These are phyloP conservation scores for Hephaestus fuliginosus DNA, from an alignment of 2,797 vertebrate genomes.

Conservation along the genomic window DNA sequence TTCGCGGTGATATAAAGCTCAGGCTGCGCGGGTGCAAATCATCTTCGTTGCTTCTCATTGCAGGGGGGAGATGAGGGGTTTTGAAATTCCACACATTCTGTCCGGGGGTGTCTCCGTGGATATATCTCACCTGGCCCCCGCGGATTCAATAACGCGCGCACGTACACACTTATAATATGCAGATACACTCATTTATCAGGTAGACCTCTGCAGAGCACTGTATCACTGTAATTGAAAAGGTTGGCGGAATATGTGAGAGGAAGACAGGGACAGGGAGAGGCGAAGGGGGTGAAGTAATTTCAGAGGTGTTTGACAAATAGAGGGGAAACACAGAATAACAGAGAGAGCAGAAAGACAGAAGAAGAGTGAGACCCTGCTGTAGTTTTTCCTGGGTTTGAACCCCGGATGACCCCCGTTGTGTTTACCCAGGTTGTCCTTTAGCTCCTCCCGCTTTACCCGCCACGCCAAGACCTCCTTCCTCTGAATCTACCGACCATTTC, in stretches of 20 bases:
- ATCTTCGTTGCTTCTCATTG: conserved; percentile 50
- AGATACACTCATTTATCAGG: conserved; percentile 14
- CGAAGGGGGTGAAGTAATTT: conserved; percentile 23
- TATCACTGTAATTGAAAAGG: conserved; percentile 45
- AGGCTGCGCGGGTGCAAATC: conserved; percentile 71
- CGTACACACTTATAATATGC: conserved; percentile 18
- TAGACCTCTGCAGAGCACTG: conserved; percentile 20
- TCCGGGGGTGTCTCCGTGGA: conserved; percentile 42
- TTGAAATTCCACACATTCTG: conserved; percentile 68
- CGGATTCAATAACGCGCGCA: conserved; percentile 50
- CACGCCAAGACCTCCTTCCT: conserved; percentile 72
- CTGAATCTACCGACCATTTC: conserved; percentile 22
- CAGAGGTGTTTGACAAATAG: conserved; percentile 44
- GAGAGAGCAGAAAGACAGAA: conserved; percentile 24
- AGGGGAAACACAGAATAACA: conserved; percentile 12
- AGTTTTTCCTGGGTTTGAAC: conserved; percentile 86
- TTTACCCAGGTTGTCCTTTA: conserved; percentile 89
- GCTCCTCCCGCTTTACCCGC: conserved; percentile 88
- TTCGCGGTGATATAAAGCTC: conserved; percentile 68
- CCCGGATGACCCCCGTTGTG: conserved; percentile 89
- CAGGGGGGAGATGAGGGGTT: conserved; percentile 45
- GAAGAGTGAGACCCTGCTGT: conserved; percentile 16
- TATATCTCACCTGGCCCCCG: conserved; percentile 48
- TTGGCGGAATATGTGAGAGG: conserved; percentile 15
- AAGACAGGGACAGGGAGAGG: conserved; percentile 17